Percentiles rank a stretch among this genome's conserved stretches.
phyloP scores from a whole-genome alignment of 2,113 vertebrate species.

The Anarrhichthys ocellatus region DNA sequence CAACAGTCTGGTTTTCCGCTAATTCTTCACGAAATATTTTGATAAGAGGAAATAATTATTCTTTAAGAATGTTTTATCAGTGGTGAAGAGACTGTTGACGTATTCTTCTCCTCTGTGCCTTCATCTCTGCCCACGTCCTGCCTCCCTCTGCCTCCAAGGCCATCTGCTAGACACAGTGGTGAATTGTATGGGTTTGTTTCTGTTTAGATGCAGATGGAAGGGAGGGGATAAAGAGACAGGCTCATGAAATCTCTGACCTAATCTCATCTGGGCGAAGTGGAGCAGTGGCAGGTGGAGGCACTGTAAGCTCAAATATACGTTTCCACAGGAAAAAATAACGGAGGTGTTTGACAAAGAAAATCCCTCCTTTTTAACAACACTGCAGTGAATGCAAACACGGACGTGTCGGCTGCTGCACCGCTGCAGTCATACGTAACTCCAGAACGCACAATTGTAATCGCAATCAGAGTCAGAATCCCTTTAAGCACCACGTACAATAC shows the following conservation, averaged over 20 bases:
- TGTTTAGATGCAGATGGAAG: conserved; percentile 71
- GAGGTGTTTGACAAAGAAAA: not conserved
- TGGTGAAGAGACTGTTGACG: not conserved
- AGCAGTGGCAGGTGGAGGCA: conserved; percentile 66
- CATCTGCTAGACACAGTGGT: conserved; percentile 71
- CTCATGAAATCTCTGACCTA: conserved; percentile 76
- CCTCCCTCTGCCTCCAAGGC: conserved; percentile 36
- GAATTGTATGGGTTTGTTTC: conserved; percentile 33
- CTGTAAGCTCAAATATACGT: not conserved
- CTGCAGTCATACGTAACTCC: conserved; percentile 10
- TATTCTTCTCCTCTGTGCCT: not conserved
- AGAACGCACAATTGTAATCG: conserved; percentile 27
- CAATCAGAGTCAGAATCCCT: conserved; percentile 39
- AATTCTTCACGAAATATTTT: not conserved
- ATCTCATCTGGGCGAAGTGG: conserved; percentile 68
- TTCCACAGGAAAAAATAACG: not conserved
- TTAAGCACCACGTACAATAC: conserved; percentile 31
- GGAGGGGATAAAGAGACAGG: conserved; percentile 61
- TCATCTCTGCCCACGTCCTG: conserved; percentile 15
- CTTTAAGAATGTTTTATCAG: not conserved
- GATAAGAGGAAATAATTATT: not conserved
- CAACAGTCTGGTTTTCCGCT: not conserved
- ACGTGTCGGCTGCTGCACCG: not conserved
- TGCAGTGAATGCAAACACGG: not conserved
- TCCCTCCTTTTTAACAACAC: not conserved